These are phyloP conservation scores for Parotia lawesii DNA, from an alignment of 2,113 vertebrate genomes.

Conservation along the genomic window DNA sequence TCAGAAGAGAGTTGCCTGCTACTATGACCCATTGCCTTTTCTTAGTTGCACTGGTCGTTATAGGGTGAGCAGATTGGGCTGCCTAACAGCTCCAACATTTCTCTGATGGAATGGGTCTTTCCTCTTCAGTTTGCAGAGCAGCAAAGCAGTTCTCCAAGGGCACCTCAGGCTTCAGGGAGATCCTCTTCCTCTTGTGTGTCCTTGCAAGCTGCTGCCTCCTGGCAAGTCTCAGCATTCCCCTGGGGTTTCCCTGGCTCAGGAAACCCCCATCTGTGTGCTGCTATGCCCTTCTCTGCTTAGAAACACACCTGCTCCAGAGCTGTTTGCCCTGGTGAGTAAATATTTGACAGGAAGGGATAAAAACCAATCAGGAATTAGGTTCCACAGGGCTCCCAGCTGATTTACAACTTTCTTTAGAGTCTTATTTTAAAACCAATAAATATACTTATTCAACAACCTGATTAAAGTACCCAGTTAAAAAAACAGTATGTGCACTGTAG, in stretches of 20 bases:
- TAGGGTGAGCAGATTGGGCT: background rate
- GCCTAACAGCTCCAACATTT: background rate
- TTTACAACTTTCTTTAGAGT: background rate
- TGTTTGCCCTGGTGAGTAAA: background rate
- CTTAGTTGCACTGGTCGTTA: too few species aligned
- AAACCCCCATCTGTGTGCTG: background rate
- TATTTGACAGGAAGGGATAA: background rate
- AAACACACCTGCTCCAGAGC: background rate
- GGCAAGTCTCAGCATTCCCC: background rate
- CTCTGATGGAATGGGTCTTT: background rate
- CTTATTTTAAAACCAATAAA: background rate
- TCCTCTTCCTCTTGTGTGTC: background rate
- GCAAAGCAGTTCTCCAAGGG: background rate
- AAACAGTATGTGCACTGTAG: accelerated
- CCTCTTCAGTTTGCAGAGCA: background rate
- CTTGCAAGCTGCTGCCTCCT: background rate
- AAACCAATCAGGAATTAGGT: background rate
- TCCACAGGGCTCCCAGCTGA: background rate
- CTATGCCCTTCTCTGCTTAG: background rate
- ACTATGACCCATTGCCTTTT: background rate
- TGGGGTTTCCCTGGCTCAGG: background rate
- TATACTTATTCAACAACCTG: background rate
- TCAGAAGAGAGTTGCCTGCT: background rate
- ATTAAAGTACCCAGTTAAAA: background rate
- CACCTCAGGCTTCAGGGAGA: background rate